A percentile compares a stretch with the other conserved stretches of the same genome.
Conservation (phyloP, 2,797 vertebrate genomes). For the Ciconia nigra region DNA sequence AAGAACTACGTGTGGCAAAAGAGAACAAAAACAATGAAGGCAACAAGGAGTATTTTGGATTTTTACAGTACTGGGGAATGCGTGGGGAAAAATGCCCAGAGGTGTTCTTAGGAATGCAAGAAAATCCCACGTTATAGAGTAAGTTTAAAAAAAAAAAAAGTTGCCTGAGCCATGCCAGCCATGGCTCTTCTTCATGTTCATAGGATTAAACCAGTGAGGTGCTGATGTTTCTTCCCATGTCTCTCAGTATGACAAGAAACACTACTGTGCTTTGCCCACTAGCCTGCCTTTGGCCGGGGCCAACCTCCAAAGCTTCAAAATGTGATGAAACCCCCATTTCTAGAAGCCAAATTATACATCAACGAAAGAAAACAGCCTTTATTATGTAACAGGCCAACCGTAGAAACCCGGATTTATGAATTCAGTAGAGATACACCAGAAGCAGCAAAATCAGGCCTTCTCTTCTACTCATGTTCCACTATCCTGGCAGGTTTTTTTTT, state of each 20-base stretch:
- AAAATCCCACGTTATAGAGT: background rate
- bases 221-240: background rate
- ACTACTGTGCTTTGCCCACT: background rate
- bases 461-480: background rate
- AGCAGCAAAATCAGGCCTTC: background rate
- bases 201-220: background rate
- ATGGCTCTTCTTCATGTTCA: background rate
- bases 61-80: background rate
- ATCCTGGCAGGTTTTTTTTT: background rate
- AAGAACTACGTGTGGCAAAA: background rate
- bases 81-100: background rate
- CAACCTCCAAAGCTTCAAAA: background rate
- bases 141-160: background rate
- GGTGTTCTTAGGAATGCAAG: background rate
- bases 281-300: background rate
- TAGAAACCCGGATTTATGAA: background rate
- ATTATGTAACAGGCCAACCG: background rate
- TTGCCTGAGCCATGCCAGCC: background rate
- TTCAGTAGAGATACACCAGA: background rate
- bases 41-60: background rate
- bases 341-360: background rate
- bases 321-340: background rate
- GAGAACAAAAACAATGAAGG: background rate
- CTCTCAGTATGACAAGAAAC: background rate
- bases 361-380: background rate